These are phyloP conservation scores for Ypsolopha sequella DNA, from an alignment of 2,888 invertebrate genomes.

Conservation along the genomic window DNA sequence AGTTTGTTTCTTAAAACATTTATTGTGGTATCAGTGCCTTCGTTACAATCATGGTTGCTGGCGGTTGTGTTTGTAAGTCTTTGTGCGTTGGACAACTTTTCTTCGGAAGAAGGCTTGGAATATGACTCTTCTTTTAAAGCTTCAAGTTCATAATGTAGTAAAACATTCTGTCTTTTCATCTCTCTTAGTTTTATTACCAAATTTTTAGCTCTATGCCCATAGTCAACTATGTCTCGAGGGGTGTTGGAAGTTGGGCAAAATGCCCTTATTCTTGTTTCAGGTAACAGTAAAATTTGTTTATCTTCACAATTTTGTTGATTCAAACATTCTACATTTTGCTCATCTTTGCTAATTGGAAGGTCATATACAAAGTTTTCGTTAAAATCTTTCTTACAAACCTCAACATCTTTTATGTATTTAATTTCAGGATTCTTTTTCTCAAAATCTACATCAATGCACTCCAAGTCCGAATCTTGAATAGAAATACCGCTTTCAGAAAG, in stretches of 20 bases:
- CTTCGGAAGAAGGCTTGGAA: slow-evolving; percentile 13
- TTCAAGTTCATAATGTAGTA: slow-evolving; percentile 36
- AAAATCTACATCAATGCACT: slow-evolving; percentile 30
- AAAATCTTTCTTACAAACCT: no score
- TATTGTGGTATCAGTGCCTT: no score
- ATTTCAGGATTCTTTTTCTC: slow-evolving; percentile 15
- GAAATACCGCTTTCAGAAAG: slow-evolving; percentile 24
- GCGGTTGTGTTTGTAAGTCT: no score
- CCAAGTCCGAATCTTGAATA: slow-evolving; percentile 35
- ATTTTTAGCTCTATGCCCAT: slow-evolving; percentile 38
- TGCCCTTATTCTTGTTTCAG: no score
- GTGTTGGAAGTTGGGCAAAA: no score
- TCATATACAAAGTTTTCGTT: no score
- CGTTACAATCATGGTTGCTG: no score
- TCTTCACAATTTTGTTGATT: no score
- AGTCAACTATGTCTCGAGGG: slow-evolving; percentile 11
- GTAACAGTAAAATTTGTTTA: no score
- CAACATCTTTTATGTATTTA: background rate
- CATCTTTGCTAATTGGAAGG: no score
- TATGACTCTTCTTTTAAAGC: slow-evolving; percentile 30
- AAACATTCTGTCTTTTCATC: slow-evolving; percentile 46
- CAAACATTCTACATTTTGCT: no score
- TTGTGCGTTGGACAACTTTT: slow-evolving; percentile 10
- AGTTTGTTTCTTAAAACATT: slow-evolving; percentile 26
- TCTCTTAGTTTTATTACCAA: slow-evolving; percentile 46